Base-by-base conservation (phyloP, 2,888 invertebrate species). In the Eulithis prunata region DNA sequence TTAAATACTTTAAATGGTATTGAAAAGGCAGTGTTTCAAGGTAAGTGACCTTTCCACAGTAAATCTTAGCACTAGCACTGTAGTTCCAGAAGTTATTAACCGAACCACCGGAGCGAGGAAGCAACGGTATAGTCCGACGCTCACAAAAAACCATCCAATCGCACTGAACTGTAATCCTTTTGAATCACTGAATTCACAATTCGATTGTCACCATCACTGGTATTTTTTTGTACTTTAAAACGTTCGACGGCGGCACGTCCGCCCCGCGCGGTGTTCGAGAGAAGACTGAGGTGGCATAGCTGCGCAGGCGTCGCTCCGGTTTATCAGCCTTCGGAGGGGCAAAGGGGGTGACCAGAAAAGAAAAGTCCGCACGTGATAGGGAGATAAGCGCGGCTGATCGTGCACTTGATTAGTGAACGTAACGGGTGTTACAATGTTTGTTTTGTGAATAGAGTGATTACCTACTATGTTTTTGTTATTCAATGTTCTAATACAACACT, bases 21-120 rank as follows among this genome's bases (percentile, higher is more conserved):
- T 71, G 71, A 69, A 72, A 72, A 72, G 69, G 72, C 74, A 72
- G 71, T 74, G 71, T 74, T 72, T 70, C 72, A 90, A 90, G 91
- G 91, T 91, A 90, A 88, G 90, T 89, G 90, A 91, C 89, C 91
- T 90, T 89, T 89, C 79, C 87, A 84, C 83, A 78, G 85, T 82
- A 89, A 87, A 89, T 90, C 90, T 91, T 87, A 82, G 88, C 85
- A 88, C 89, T 88, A 85, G 85, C 88, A 89, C 89, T 86, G 87
- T 86, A 86, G 85, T 89, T 88, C 74, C 88, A 86, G 83, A 80
- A 87, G 87, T 87, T 90, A 88, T 90, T 90, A 91, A 83, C 87
- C 84, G 86, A 89, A 86, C 81, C 90, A 86, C 84, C 89, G 87
- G 83, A 89, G 89, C 91, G 88, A 79, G 80, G 53, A 82, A 87